Conservation (phyloP, 2,888 invertebrate species). For the Callimorpha dominula region DNA sequence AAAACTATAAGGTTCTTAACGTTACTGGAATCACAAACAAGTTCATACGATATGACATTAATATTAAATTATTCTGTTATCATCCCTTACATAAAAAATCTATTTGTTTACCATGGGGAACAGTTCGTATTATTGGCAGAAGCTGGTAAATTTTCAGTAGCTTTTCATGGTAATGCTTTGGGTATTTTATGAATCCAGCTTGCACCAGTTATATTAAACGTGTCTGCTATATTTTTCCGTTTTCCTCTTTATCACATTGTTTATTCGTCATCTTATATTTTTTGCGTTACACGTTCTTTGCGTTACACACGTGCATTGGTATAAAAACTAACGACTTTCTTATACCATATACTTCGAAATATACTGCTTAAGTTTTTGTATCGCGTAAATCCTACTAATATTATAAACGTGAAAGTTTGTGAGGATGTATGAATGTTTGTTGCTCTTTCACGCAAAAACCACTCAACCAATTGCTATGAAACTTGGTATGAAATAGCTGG, state of each 20-base stretch:
- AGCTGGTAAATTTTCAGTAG: background rate
- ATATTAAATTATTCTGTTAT: constrained; percentile 3
- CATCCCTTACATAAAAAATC: background rate
- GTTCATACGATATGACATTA: background rate
- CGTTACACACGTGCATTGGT: background rate
- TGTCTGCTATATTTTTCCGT: background rate
- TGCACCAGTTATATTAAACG: background rate
- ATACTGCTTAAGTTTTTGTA: background rate
- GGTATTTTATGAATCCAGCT: background rate
- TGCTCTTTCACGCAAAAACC: too few relatives aligned
- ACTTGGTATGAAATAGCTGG: too few relatives aligned
- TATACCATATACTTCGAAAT: background rate
- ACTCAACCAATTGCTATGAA: too few relatives aligned
- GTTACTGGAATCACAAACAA: background rate
- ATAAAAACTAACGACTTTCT: background rate
- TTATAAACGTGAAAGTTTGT: too few relatives aligned
- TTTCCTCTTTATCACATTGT: background rate
- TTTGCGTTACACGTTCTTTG: too few relatives aligned
- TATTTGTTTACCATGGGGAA: background rate
- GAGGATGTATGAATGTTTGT: too few relatives aligned
- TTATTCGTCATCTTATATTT: background rate
- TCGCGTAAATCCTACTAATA: background rate
- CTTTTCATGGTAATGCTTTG: background rate
- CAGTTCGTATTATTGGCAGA: background rate
- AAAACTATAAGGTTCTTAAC: background rate